These are phyloP conservation scores for Diabrotica undecimpunctata DNA, from an alignment of 1,140 invertebrate genomes.

Conservation along the genomic window DNA sequence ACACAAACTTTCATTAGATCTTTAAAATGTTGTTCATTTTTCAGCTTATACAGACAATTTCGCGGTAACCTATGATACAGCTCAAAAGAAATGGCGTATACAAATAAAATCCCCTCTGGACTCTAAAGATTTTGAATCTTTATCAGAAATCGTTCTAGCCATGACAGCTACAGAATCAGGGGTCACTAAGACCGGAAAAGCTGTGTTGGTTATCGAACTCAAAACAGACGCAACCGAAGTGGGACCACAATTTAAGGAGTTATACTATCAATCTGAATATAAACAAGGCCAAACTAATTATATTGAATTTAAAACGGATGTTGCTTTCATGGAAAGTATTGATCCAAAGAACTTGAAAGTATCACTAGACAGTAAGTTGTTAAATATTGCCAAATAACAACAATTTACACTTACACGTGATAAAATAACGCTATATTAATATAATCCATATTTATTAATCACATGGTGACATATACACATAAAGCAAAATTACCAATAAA, in stretches of 20 bases:
- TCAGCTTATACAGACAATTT: too few species aligned
- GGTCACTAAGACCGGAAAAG: slow-evolving; percentile 3
- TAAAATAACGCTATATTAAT: too few species aligned
- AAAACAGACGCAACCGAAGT: not conserved
- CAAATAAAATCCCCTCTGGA: not conserved
- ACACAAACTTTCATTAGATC: too few species aligned
- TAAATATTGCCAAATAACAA: too few species aligned
- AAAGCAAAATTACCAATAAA: too few species aligned
- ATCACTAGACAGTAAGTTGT: not conserved
- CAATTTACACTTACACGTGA: too few species aligned
- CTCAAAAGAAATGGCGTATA: not conserved
- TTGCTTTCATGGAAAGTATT: not conserved
- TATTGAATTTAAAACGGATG: not conserved
- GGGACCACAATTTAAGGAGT: slow-evolving; percentile 7
- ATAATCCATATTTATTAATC: too few species aligned
- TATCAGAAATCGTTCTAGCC: slow-evolving; percentile 15
- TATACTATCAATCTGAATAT: slow-evolving; percentile 19
- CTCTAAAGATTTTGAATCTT: slow-evolving; percentile 5
- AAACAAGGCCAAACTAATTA: not conserved
- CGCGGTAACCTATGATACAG: not conserved
- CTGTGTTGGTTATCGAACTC: slow-evolving; percentile 22
- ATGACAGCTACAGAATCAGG: slow-evolving; percentile 18
- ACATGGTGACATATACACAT: too few species aligned
- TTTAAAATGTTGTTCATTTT: too few species aligned
- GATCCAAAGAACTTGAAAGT: not conserved